A percentile compares a stretch with the other conserved stretches of the same genome.
phyloP scores from a whole-genome alignment of 2,113 vertebrate genomes.

The Callospermophilus lateralis region DNA sequence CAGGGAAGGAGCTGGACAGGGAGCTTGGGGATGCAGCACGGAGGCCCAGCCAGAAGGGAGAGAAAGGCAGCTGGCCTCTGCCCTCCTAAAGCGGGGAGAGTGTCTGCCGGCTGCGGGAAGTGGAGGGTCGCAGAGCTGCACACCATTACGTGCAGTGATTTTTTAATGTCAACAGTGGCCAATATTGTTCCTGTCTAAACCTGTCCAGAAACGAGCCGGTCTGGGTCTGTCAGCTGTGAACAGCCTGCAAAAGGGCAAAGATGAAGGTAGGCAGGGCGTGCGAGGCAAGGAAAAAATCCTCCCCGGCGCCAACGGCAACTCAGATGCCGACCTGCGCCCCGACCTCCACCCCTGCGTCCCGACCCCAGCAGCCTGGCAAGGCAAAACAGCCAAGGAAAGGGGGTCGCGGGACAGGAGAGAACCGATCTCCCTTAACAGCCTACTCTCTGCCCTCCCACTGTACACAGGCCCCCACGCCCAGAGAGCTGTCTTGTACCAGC shows the following conservation, averaged over 20 bases:
- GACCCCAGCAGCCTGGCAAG: neutral
- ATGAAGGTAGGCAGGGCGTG: slow-evolving; percentile 60
- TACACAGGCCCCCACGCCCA: neutral
- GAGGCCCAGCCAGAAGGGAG: neutral
- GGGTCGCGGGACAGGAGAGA: neutral
- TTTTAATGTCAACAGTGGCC: neutral
- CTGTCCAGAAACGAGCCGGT: slow-evolving; percentile 14
- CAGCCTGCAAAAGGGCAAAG: slow-evolving; percentile 71
- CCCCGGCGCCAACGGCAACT: neutral
- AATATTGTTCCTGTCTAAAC: slow-evolving; percentile 43
- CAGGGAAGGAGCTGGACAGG: neutral
- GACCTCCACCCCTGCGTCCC: neutral
- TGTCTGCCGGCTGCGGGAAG: neutral
- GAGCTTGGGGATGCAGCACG: neutral
- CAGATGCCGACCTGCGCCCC: neutral
- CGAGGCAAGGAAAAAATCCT: slow-evolving; percentile 27
- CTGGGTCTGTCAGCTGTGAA: slow-evolving; percentile 21
- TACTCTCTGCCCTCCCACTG: neutral
- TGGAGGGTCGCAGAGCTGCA: slow-evolving; percentile 35
- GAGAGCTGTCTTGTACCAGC: neutral
- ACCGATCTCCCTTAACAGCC: neutral
- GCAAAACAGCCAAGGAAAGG: neutral
- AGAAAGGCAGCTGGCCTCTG: slow-evolving; percentile 12
- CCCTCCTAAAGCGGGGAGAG: neutral
- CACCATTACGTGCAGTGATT: slow-evolving; percentile 17